phyloP scores from a whole-genome alignment of 2,888 invertebrate genomes.

The Drosophila histrio region DNA sequence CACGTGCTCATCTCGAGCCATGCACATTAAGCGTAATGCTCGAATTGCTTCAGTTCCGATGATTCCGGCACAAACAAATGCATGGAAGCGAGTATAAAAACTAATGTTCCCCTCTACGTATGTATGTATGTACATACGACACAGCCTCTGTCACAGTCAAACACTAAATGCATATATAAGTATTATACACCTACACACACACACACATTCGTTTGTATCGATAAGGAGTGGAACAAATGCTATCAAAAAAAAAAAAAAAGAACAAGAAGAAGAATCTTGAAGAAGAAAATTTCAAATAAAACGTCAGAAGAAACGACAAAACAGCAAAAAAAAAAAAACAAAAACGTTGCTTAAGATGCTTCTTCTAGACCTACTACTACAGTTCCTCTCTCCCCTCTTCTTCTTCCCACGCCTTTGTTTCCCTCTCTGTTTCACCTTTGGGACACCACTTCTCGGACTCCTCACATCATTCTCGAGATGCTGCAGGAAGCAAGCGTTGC shows the following conservation, averaged over 20 bases:
- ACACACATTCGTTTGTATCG: slow-evolving; percentile 10
- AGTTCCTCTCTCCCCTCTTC: background rate
- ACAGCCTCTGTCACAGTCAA: background rate
- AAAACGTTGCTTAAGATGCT: slow-evolving; percentile 28
- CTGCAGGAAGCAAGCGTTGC: slow-evolving; percentile 29
- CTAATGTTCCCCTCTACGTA: slow-evolving; percentile 2
- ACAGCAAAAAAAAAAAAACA: slow-evolving; percentile 12
- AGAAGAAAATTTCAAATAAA: slow-evolving; percentile 59
- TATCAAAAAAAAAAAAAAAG: slow-evolving; percentile 1
- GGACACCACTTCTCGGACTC: background rate
- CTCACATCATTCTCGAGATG: background rate
- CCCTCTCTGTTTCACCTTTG: slow-evolving; percentile 11
- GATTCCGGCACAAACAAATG: slow-evolving; percentile 18
- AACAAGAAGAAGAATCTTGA: slow-evolving; percentile 12
- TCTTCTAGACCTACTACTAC: slow-evolving; percentile 4
- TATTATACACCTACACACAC: background rate
- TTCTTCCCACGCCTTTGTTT: background rate
- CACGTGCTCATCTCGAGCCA: slow-evolving; percentile 20
- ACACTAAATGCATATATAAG: slow-evolving; percentile 29
- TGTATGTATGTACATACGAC: too few relatives aligned
- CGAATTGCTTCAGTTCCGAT: slow-evolving; percentile 24
- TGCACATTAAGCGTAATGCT: slow-evolving; percentile 11
- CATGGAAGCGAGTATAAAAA: slow-evolving; percentile 14
- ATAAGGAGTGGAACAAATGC: slow-evolving; percentile 6
- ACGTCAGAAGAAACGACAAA: slow-evolving; percentile 26